phyloP scores from a whole-genome alignment of 2,888 invertebrate species.

The Tinea semifulvella region DNA sequence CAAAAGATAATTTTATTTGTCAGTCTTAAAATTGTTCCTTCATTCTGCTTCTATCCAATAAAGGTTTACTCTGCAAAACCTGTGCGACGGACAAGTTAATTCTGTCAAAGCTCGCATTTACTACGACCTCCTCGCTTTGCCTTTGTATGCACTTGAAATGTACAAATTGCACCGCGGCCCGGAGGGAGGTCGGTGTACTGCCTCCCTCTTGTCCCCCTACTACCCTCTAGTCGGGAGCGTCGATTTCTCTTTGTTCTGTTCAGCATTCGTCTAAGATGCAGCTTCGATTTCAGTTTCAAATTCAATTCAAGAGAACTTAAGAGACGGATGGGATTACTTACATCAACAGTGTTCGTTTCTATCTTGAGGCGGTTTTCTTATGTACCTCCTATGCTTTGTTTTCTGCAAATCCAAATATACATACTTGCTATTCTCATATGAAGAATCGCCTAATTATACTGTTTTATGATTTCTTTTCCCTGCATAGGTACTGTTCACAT shows the following conservation, averaged over 20 bases:
- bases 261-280: constrained; percentile 61
- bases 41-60: constrained; percentile 45
- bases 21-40: constrained; percentile 34
- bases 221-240: constrained; percentile 44
- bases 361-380: too few species aligned
- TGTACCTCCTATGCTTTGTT: too few species aligned
- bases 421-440: too few species aligned
- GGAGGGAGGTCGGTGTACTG: constrained; percentile 56
- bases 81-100: constrained; percentile 61
- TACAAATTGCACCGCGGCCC: constrained; percentile 62
- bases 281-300: constrained; percentile 55
- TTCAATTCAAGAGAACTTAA: constrained; percentile 27
- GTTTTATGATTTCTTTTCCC: too few species aligned
- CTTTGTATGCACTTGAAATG: constrained; percentile 67
- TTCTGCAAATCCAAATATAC: too few species aligned
- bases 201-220: constrained; percentile 31
- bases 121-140: constrained; percentile 58
- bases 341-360: constrained; percentile 6
- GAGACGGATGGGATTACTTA: constrained; percentile 9
- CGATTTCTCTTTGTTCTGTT: constrained; percentile 60
- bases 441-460: too few species aligned
- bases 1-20: too few species aligned
- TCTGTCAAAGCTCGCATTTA: constrained; percentile 51
- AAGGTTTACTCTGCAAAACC: constrained; percentile 33
- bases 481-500: constrained; percentile 1